Base-by-base conservation (phyloP, 2,113 vertebrate genomes). In the Brachyhypopomus occidentalis region DNA sequence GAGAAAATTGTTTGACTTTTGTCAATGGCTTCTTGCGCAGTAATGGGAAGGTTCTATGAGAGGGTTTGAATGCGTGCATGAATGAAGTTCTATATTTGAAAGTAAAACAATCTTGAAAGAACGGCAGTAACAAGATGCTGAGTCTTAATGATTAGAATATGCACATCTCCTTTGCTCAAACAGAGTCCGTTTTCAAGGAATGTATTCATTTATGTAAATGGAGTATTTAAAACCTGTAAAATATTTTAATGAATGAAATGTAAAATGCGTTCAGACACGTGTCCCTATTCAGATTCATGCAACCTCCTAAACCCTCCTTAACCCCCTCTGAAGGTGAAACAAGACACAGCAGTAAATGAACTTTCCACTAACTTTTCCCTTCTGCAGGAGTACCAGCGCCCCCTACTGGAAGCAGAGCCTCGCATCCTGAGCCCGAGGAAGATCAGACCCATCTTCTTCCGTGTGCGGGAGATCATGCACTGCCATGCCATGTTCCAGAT, bases 401-500 rank as follows among this genome's bases (percentile, higher is more conserved):
- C 95, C 0, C 72, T 98, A 88, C 82, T 98, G 93, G 96, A 97
- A 86, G 95, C 95, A 66, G 96, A 98, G 38, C 96, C 95, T 0
- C 96, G 95, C 84, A 95, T 94, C 79, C 92, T 99, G 89, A 98
- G 97, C 0, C 84, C 87, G 2, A 88, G 95, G 41, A 99, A 99
- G 92, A 95, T 96, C 89, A 95, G 95, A 17, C 90, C 89, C 20
- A 96, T 99, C 55, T 97, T 99, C 75, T 94, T 93, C 86, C 89
- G 95, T 0, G 89, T 99, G 83, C 89, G 90, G 82, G 96, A 98
- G 93, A 96, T 98, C 89, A 95, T 96, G 48, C 96, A 98, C 88
- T 98, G 96, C 88, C 97, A 99, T 88, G 96, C 95, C 94, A 96
- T 98, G 95, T 98, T 99, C 91, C 96, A 96, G 91, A 98, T 98